Evolutionary conservation across 2,797 vertebrate genomes (phyloP).

Genomic region (Botia almorhae): DNA sequence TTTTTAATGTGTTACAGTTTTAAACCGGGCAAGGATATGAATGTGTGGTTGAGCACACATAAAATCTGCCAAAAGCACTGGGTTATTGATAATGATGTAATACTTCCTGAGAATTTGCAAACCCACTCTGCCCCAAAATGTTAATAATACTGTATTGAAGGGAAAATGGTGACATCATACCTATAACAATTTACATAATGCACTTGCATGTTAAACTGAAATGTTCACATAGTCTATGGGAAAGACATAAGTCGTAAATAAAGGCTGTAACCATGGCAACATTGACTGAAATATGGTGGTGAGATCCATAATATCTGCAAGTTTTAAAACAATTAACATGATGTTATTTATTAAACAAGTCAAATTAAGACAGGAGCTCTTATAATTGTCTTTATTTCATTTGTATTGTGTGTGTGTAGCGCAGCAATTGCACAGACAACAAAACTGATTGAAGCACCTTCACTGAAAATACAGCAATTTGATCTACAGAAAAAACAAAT

Average conservation of each 20-base stretch:
- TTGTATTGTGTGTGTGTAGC: neutral
- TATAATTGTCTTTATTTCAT: neutral
- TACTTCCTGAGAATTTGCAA: conserved; percentile 25
- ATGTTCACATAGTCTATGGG: neutral
- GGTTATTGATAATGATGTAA: conserved; percentile 43
- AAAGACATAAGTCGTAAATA: neutral
- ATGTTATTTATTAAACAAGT: neutral
- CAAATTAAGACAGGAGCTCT: neutral
- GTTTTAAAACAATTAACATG: neutral
- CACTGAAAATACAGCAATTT: neutral
- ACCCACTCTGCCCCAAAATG: conserved; percentile 6
- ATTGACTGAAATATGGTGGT: neutral
- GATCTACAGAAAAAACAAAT: neutral
- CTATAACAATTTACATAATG: neutral
- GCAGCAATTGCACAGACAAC: neutral
- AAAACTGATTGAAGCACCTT: neutral
- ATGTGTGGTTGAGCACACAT: conserved; percentile 15
- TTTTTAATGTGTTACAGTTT: conserved; percentile 29
- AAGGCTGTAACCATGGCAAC: neutral
- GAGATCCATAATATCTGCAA: neutral
- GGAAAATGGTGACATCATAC: conserved; percentile 1
- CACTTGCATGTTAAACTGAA: neutral
- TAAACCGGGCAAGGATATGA: neutral
- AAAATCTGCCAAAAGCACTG: neutral
- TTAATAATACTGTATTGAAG: conserved; percentile 19